A percentile compares a stretch with the other conserved stretches of the same genome.
Conservation (phyloP, 1,140 invertebrate species). For the Drosophila cardini region DNA sequence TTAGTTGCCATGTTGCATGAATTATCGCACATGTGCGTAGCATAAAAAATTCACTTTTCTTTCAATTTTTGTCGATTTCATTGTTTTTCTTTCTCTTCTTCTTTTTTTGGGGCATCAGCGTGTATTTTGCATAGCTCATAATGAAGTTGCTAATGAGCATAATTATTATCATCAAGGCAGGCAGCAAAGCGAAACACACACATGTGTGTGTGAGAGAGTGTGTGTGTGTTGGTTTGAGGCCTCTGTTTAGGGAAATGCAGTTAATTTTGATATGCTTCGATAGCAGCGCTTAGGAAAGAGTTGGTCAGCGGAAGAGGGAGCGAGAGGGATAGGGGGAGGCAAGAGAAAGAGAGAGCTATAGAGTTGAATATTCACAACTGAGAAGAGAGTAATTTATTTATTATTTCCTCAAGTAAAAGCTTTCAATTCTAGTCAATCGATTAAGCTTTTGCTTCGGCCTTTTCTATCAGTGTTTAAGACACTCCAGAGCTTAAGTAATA, state of each 20-base stretch:
- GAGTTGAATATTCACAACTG: not conserved
- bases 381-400: not conserved
- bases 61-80: not conserved
- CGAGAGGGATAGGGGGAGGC: not conserved
- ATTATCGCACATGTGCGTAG: constrained; percentile 58
- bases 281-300: constrained; percentile 34
- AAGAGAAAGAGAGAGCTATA: not conserved
- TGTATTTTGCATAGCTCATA: constrained; percentile 39
- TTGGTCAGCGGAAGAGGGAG: not conserved
- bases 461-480: no score
- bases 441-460: no score
- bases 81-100: constrained; percentile 8
- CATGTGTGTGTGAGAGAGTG: no score
- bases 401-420: not conserved
- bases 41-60: constrained; percentile 31
- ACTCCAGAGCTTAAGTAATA: no score
- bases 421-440: constrained; percentile 1
- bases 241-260: constrained; percentile 47
- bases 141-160: constrained; percentile 27
- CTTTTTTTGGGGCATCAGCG: constrained; percentile 29
- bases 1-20: constrained; percentile 46
- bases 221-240: constrained; percentile 13
- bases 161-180: constrained; percentile 39
- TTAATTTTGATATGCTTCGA: constrained; percentile 57
- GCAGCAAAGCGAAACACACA: constrained; percentile 64